Base-by-base conservation (phyloP, 1,140 invertebrate species). In the Micrasema longulum region DNA sequence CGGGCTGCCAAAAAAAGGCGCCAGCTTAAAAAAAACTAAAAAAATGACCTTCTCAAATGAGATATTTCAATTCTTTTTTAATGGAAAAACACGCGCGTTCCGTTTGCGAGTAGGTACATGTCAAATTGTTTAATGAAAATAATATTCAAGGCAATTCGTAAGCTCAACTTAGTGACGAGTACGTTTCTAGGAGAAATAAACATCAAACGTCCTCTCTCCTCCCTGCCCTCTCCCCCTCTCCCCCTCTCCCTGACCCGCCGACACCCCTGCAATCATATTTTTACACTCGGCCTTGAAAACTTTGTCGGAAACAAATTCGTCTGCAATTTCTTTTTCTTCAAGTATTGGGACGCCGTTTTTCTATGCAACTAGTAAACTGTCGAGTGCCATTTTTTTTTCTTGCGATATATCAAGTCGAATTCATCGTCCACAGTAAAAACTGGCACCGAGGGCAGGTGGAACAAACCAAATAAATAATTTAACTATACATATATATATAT, bases 201-300 rank as follows among this genome's bases (percentile, higher is more conserved):
- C 53, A 57, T 57, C 53, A 36, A 57, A 57, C 53, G 26, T 31
- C 53, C 53, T 31, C 53, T 36, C n/a, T n/a, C n/a, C n/a, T n/a
- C n/a, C n/a, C n/a, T n/a, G n/a, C n/a, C n/a, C n/a, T n/a, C n/a
- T n/a, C n/a, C n/a, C n/a, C n/a, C n/a, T n/a, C n/a, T n/a, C n/a
- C n/a, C n/a, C n/a, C n/a, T n/a, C n/a, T n/a, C n/a, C n/a, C n/a
- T n/a, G n/a, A n/a, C n/a, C n/a, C n/a, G n/a, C n/a, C n/a, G n/a
- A n/a, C n/a, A n/a, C n/a, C n/a, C n/a, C 35, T 31, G 36, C 53
- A 57, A 57, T 57, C 53, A 57, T 57, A 57, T 57, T 57, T 57
- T 57, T 57, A 57, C 53, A 12, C 53, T n/a, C 31, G 53, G 31
- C 53, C 53, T 57, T 57, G 53, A 57, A 38, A 16, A 57, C 53